Conservation (phyloP, 2,797 vertebrate genomes). For the Rousettus madagascariensis region DNA sequence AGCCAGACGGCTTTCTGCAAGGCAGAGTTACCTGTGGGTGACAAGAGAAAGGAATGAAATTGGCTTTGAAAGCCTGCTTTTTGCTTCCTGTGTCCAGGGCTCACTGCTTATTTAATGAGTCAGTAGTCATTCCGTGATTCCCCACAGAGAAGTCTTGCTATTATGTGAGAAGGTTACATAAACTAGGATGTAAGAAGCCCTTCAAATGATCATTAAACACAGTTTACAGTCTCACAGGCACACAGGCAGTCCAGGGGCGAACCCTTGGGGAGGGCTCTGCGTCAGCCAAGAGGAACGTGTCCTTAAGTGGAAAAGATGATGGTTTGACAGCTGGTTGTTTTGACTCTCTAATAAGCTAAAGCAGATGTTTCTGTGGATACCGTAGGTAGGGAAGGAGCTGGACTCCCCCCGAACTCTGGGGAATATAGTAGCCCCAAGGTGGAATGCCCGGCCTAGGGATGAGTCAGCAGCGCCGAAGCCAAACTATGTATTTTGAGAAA, state of each 20-base stretch:
- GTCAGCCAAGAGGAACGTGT: slow-evolving; percentile 77
- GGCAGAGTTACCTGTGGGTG: not conserved
- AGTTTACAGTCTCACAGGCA: slow-evolving; percentile 59
- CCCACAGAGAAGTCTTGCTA: slow-evolving; percentile 50
- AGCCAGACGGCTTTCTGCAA: not conserved
- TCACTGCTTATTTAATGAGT: slow-evolving; percentile 39
- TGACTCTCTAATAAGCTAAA: slow-evolving; percentile 75
- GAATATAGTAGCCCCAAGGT: slow-evolving; percentile 44
- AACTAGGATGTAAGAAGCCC: slow-evolving; percentile 56
- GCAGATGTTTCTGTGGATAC: slow-evolving; percentile 75
- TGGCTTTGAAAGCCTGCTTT: not conserved
- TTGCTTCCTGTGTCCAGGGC: slow-evolving; percentile 11
- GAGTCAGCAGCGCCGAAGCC: slow-evolving; percentile 55
- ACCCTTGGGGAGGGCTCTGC: not conserved
- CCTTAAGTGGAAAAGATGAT: slow-evolving; percentile 65
- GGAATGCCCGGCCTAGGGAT: not conserved
- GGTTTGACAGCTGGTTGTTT: slow-evolving; percentile 66
- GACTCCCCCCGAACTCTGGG: slow-evolving; percentile 14
- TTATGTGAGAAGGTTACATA: slow-evolving; percentile 67
- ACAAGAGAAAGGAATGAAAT: not conserved
- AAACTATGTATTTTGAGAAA: slow-evolving; percentile 65
- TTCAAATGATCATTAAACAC: slow-evolving; percentile 70
- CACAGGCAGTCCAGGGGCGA: slow-evolving; percentile 30
- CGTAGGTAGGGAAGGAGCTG: slow-evolving; percentile 57
- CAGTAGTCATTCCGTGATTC: slow-evolving; percentile 50